phyloP scores from a whole-genome alignment of 2,888 invertebrate species.

The Lamproptera curius region DNA sequence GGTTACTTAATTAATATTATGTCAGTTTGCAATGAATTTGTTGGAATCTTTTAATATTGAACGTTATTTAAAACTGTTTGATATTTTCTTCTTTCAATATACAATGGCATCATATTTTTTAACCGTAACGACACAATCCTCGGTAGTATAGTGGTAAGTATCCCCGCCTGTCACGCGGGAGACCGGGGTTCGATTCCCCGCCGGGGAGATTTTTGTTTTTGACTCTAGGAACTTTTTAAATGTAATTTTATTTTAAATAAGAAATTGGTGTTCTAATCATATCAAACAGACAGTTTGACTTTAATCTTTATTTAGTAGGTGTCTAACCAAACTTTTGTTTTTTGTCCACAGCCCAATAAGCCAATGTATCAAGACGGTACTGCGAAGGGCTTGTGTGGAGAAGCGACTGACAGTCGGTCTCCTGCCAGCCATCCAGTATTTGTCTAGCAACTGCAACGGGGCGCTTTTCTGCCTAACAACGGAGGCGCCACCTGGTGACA shows the following conservation, averaged over 20 bases:
- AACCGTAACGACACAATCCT: constrained; percentile 38
- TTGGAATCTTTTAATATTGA: too few relatives aligned
- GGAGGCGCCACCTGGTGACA: constrained; percentile 82
- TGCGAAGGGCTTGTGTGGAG: constrained; percentile 74
- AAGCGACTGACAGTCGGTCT: constrained; percentile 81
- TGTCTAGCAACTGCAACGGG: constrained; percentile 79
- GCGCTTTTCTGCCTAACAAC: constrained; percentile 84
- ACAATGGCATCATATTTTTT: neutral
- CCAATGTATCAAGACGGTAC: constrained; percentile 72
- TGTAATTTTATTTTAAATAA: too few relatives aligned
- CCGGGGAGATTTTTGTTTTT: constrained; percentile 35
- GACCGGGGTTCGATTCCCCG: constrained; percentile 77
- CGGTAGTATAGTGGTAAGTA: constrained; percentile 79
- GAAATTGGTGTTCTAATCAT: too few relatives aligned
- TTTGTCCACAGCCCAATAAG: constrained; percentile 67
- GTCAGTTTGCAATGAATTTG: too few relatives aligned
- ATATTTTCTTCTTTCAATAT: neutral
- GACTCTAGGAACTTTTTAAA: too few relatives aligned
- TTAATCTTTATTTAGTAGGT: too few relatives aligned
- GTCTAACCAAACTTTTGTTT: constrained; percentile 27
- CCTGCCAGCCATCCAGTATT: constrained; percentile 78
- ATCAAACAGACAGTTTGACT: too few relatives aligned
- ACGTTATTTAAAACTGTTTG: neutral
- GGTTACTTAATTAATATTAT: too few relatives aligned
- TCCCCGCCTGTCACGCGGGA: constrained; percentile 80